A percentile compares a stretch with the other conserved stretches of the same genome.
phyloP scores from a whole-genome alignment of 2,888 invertebrate genomes.

The Leptinotarsa tumamoca region DNA sequence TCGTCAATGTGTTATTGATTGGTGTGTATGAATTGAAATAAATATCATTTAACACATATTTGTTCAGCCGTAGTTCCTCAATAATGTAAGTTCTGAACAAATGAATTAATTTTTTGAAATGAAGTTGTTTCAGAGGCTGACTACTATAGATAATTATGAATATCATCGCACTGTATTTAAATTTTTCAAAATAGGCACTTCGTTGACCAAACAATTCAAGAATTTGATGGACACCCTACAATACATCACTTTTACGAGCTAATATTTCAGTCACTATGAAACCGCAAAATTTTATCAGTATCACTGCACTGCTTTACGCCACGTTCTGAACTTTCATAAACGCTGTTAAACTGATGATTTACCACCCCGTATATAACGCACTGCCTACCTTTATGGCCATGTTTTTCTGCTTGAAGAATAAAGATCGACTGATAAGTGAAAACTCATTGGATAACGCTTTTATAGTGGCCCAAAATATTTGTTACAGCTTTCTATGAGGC shows the following conservation, averaged over 20 bases:
- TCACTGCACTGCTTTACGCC: conserved; percentile 28
- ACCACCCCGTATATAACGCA: conserved; percentile 28
- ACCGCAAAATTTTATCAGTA: conserved; percentile 35
- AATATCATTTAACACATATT: too few relatives aligned
- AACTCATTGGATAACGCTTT: conserved; percentile 45
- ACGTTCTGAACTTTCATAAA: conserved; percentile 29
- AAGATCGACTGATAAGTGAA: conserved; percentile 55
- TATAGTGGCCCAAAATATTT: conserved; percentile 48
- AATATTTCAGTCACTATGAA: conserved; percentile 32
- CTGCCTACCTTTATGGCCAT: conserved; percentile 53
- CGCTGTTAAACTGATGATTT: conserved; percentile 36
- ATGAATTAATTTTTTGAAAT: too few relatives aligned
- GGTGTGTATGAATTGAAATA: too few relatives aligned
- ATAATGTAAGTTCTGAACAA: too few relatives aligned
- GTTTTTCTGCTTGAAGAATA: conserved; percentile 45
- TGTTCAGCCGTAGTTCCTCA: too few relatives aligned
- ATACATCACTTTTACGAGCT: conserved; percentile 38
- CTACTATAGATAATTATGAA: too few relatives aligned
- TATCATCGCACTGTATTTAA: neutral
- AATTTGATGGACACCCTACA: conserved; percentile 25
- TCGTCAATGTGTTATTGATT: too few relatives aligned
- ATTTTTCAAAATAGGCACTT: neutral
- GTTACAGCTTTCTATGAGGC: conserved; percentile 52
- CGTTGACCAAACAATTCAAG: neutral
- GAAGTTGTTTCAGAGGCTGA: too few relatives aligned